Evolutionary conservation across 2,113 vertebrate genomes (phyloP), one percentile per base, ranked within the genome.

Genomic region (Aphyosemion australe): DNA sequence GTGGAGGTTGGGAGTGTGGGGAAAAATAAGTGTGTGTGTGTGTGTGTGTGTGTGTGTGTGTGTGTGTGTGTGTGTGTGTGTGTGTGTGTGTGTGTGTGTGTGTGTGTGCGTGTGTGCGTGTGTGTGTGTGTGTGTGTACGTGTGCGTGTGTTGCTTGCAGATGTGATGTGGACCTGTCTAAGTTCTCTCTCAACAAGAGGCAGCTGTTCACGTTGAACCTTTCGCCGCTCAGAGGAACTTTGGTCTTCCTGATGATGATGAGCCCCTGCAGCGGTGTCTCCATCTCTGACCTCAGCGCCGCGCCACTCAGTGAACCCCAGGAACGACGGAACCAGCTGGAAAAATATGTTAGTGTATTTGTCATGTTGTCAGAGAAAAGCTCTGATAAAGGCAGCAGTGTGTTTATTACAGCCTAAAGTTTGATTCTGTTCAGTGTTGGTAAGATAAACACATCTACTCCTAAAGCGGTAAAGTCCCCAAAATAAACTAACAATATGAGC

Each of bases 231-330:
- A 71, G 56, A 55, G 95, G 95, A 14, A 82, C 84, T 0, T 69
- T 99, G 61, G 84, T 95, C 6, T 84, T 95, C 87, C 69, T 96
- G 52, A 42, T 99, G 26, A 93, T 85, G 0, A 82, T 95, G 13
- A 87, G 78, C 0, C 79, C 91, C 0, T 96, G 94, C 64, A 74
- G 84, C 0, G 94, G 95, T 0, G 95, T 96, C 55, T 96, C 95
- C 3, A 88, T 99, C 78, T 94, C 93, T 0, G 96, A 99, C 82
- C 85, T 98, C 13, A 91, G 91, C 2, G 89, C 93, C 11, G 94
- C 95, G n/a, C 96, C 95, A 1, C 91, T 98, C 31, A 93, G 90
- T 42, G 94, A 97, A 46, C 84, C 92, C n/a, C 52, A 2, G 0
- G 94, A 96, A 60, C 83, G 88, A 52, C 86, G 93, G 8, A 92